A percentile compares a stretch with the other conserved stretches of the same genome.
Conservation (phyloP, 2,888 invertebrate species). For the Chelonus formosanus region DNA sequence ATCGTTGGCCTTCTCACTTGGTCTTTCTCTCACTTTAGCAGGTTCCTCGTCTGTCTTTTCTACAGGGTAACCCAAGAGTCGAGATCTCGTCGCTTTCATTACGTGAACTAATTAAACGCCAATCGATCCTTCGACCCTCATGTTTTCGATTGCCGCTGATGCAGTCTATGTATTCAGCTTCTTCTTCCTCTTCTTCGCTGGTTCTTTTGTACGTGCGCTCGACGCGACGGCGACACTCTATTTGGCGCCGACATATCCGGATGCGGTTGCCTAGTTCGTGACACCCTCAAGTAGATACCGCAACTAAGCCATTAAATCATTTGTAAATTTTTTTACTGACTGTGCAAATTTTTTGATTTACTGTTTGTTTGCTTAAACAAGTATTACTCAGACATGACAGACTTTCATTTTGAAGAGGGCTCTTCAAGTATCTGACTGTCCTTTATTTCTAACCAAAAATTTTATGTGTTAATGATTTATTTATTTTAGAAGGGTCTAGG, state of each 20-base stretch:
- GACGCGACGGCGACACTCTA: conserved; percentile 20
- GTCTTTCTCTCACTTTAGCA: conserved; percentile 15
- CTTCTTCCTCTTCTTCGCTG: not conserved
- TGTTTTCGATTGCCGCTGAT: conserved; percentile 8
- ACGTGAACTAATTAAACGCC: conserved; percentile 61
- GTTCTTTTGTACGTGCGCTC: not conserved
- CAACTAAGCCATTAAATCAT: not conserved
- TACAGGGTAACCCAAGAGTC: conserved; percentile 1
- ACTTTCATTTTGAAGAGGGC: too few relatives aligned
- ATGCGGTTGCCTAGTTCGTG: conserved; percentile 14
- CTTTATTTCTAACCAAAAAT: too few relatives aligned
- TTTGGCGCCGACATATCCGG: conserved; percentile 28
- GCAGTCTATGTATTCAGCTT: conserved; percentile 2
- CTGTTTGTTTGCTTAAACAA: conserved; percentile 4
- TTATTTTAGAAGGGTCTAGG: conserved; percentile 3
- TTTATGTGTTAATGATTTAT: conserved; percentile 12
- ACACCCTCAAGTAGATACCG: conserved; percentile 15
- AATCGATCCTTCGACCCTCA: conserved; percentile 47
- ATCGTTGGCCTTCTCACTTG: conserved; percentile 13
- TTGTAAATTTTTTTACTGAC: conserved; percentile 4
- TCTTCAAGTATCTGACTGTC: too few relatives aligned
- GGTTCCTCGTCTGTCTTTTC: conserved; percentile 5
- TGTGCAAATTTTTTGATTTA: conserved; percentile 8
- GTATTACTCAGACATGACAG: too few relatives aligned
- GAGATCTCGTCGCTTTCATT: conserved; percentile 50